These are phyloP conservation scores for Pristiophorus japonicus DNA, from an alignment of 2,113 vertebrate genomes.

Conservation along the genomic window DNA sequence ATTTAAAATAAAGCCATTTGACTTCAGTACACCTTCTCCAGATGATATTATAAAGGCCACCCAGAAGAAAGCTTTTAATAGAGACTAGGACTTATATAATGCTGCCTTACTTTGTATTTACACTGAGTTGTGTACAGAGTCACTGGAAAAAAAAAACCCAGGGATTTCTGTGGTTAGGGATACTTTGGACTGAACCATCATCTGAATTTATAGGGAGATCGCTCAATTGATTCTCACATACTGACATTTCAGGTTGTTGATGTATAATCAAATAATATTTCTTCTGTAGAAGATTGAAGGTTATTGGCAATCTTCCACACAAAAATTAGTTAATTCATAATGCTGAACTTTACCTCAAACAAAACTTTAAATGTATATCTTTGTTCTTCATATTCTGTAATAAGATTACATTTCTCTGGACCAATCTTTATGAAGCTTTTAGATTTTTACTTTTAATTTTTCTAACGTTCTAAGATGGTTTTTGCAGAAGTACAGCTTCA, in stretches of 20 bases:
- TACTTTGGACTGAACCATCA: background rate
- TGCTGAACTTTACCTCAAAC: background rate
- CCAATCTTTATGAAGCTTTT: constrained; percentile 4
- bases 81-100: constrained; percentile 52
- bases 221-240: background rate
- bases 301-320: background rate
- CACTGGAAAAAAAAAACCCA: background rate
- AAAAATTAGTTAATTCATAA: background rate
- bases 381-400: background rate
- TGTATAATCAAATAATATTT: background rate
- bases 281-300: background rate
- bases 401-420: constrained; percentile 16
- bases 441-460: constrained; percentile 31
- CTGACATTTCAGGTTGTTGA: background rate
- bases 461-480: background rate
- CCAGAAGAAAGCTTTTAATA: constrained; percentile 81
- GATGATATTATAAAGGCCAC: constrained; percentile 86
- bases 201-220: background rate
- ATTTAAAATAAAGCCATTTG: constrained; percentile 70
- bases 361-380: background rate
- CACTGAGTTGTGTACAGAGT: background rate
- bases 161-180: background rate
- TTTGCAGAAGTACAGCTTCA: background rate
- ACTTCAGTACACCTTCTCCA: constrained; percentile 85
- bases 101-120: constrained; percentile 15